These are phyloP conservation scores for Coelopa pilipes DNA, from an alignment of 2,888 invertebrate species.

Conservation along the genomic window DNA sequence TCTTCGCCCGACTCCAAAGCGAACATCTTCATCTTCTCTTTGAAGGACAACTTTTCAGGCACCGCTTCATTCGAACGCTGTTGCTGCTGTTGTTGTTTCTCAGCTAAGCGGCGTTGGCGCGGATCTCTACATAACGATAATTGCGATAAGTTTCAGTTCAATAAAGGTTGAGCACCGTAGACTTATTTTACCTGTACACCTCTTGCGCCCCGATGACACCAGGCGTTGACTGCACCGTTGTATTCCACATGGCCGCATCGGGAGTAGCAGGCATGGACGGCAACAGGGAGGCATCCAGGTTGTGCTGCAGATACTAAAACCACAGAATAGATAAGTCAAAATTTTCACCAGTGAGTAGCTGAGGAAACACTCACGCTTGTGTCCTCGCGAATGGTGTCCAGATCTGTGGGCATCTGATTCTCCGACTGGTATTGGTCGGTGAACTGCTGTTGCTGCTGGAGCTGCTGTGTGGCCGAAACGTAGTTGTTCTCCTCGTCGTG, in stretches of 20 bases:
- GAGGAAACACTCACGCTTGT: conserved; percentile 76
- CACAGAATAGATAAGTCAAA: conserved; percentile 22
- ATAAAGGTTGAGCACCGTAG: not conserved
- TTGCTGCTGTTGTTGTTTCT: conserved; percentile 78
- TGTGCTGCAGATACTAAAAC: conserved; percentile 63
- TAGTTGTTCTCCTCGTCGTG: conserved; percentile 73
- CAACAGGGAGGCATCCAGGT: conserved; percentile 83
- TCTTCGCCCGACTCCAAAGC: conserved; percentile 95
- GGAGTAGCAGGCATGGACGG: conserved; percentile 79
- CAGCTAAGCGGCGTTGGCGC: conserved; percentile 85
- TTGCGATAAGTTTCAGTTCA: too few species aligned
- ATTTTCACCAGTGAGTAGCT: not conserved
- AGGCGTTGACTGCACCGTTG: conserved; percentile 77
- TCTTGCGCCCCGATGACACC: conserved; percentile 99
- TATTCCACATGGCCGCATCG: conserved; percentile 66
- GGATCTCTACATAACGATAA: too few species aligned
- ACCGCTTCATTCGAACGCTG: conserved; percentile 68
- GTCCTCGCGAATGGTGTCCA: conserved; percentile 76
- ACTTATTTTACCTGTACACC: conserved; percentile 80
- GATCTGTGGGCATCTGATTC: conserved; percentile 53
- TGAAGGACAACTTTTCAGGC: conserved; percentile 94
- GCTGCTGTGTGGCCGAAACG: conserved; percentile 41
- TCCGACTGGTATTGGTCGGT: conserved; percentile 19
- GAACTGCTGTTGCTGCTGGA: conserved; percentile 36
- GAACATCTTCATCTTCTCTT: conserved; percentile 99